Base-by-base conservation (phyloP, 2,888 invertebrate genomes). In the Eristalis intricaria region DNA sequence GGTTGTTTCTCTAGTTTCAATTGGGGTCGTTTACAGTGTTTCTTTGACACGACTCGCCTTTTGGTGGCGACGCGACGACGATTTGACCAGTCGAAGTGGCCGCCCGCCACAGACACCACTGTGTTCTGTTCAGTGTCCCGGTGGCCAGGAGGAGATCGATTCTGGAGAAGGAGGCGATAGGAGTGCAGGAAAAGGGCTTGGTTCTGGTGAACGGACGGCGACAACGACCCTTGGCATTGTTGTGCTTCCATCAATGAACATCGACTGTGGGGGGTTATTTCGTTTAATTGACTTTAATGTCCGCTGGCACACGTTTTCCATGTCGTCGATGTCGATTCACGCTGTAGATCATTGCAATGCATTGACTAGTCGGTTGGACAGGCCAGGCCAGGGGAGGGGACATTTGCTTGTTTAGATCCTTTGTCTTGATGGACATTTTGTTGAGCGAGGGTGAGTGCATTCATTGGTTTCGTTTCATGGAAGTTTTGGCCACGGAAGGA, bases 231-330 rank as follows among this genome's bases (percentile, higher is more conserved):
- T 81, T 81, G 81, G 71, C 71, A 63, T 77, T 75, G 75, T 84
- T 79, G 63, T 40, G 22, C 43, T 26, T 22, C 32, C 23, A 60
- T 84, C 79, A 79, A 84, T 78, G 78, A 78, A 84, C 78, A 71
- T 70, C n/a, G 60, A 22, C 23, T 13, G 32, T 32, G 56, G 40
- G 22, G 40, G 73, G 58, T 69, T 73, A 79, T 76, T 71, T 73
- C 32, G 56, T 85, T 85, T 85, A 85, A 85, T 85, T 85, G 85
- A 82, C 73, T 85, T 82, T 82, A 85, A 85, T 85, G 82, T 77
- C 73, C 58, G 50, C 65, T 85, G 85, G 85, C 85, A 85, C 85
- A 85, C 85, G 85, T 85, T 85, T 85, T 82, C 63, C 73, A 77
- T 85, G 85, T 85, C 85, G 82, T 81, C 81, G 68, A 29, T 81